These are phyloP conservation scores for Clarias fuscus DNA, from an alignment of 2,797 vertebrate genomes.

Conservation along the genomic window DNA sequence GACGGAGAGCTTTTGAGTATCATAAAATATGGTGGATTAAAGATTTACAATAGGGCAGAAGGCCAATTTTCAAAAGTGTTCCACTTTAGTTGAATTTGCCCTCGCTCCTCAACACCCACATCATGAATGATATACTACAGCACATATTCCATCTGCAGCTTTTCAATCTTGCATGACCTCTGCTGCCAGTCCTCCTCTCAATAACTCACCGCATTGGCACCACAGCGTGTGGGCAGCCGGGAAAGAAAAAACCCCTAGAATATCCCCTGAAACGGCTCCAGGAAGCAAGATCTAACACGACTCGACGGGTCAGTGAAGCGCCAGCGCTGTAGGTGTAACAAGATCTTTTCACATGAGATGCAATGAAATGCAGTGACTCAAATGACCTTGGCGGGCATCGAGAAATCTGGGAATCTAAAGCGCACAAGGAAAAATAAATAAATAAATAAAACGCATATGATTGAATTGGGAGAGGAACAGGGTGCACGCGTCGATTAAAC, in stretches of 20 bases:
- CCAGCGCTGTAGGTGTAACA: conserved; percentile 29
- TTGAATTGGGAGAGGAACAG: background rate
- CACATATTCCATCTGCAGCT: conserved; percentile 43
- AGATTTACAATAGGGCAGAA: conserved; percentile 24
- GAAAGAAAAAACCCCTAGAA: conserved; percentile 41
- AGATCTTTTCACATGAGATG: conserved; percentile 31
- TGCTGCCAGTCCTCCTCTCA: conserved; percentile 43
- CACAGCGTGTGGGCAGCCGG: conserved; percentile 27
- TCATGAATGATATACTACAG: conserved; percentile 40
- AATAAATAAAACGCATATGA: background rate
- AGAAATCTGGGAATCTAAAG: background rate
- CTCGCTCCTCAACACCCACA: conserved; percentile 20
- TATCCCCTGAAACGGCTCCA: conserved; percentile 65
- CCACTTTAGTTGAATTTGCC: conserved; percentile 22
- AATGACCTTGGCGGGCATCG: conserved; percentile 12
- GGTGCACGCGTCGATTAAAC: background rate
- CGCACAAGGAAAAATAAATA: background rate
- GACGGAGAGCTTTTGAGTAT: background rate
- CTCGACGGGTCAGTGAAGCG: conserved; percentile 61
- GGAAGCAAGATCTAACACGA: conserved; percentile 64
- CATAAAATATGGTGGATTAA: conserved; percentile 17
- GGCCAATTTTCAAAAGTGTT: conserved; percentile 34
- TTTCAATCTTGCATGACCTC: conserved; percentile 54
- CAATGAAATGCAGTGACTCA: background rate
- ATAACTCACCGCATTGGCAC: conserved; percentile 32